Percentiles rank a stretch among this genome's conserved stretches.
These are phyloP conservation scores for Amorpha juglandis DNA, from an alignment of 2,888 invertebrate species.

Conservation along the genomic window DNA sequence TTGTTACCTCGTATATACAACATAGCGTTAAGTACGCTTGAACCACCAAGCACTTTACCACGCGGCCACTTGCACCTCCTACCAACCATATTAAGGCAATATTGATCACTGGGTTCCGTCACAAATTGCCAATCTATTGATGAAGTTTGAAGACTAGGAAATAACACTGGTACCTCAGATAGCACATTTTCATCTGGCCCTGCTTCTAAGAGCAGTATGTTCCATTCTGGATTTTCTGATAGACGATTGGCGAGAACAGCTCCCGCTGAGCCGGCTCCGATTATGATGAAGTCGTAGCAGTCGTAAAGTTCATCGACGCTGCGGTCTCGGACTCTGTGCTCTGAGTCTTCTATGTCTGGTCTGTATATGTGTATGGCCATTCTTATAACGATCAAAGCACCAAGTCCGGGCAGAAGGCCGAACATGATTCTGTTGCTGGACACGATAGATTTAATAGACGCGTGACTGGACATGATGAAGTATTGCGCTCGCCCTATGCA, in stretches of 20 bases:
- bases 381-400: constrained; percentile 86
- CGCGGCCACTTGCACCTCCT: constrained; percentile 90
- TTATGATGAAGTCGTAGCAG: constrained; percentile 90
- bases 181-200: constrained; percentile 89
- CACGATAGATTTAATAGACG: constrained; percentile 67
- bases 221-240: constrained; percentile 89
- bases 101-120: constrained; percentile 88
- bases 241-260: constrained; percentile 91
- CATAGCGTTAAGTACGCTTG: constrained; percentile 95
- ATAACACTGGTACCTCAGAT: constrained; percentile 89
- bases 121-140: constrained; percentile 92
- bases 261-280: constrained; percentile 93
- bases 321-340: constrained; percentile 85
- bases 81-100: constrained; percentile 88
- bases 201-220: constrained; percentile 90
- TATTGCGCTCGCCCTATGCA: constrained; percentile 23
- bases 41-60: constrained; percentile 91
- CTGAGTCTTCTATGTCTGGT: constrained; percentile 88
- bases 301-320: constrained; percentile 80
- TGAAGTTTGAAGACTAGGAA: constrained; percentile 88
- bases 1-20: constrained; percentile 93
- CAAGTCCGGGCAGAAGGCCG: constrained; percentile 86
- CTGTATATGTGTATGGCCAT: constrained; percentile 86
- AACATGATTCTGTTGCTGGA: constrained; percentile 87
- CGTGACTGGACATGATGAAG: constrained; percentile 56